Base-by-base conservation (phyloP, 2,797 vertebrate species). In the Gymnocypris eckloni region DNA sequence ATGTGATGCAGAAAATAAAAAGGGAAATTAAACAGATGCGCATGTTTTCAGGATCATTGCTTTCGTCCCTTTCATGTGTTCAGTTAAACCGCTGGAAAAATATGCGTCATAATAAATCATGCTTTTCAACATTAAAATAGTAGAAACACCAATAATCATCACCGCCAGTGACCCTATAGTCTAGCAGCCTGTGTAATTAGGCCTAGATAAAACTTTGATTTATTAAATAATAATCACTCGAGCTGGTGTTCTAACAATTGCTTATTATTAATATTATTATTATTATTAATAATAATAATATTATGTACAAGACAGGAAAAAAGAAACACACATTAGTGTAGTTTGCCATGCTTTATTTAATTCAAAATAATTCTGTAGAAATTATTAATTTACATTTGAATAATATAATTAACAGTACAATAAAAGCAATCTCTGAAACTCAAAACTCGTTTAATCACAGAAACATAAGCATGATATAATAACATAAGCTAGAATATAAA, bases 1-100 rank as follows among this genome's bases (percentile, higher is more conserved):
- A 97, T 95, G 95, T 95, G 96, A 97, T 95, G 96, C 97, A 97
- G 97, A 97, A 97, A 97, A 97, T 97, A 97, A 96, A 94, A 96
- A 95, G 96, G 94, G 95, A 95, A 96, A 97, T 97, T 96, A 97
- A 96, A 96, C 97, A 98, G 97, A 97, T 97, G 97, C 94, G 96
- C 94, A 94, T 93, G 95, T 95, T 96, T 96, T 95, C 95, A 91
- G 97, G 96, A 97, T 97, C 96, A 95, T 95, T 97, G 96, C 92
- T 92, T 95, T 95, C 90, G 95, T 96, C 96, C 96, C 96, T 95
- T 94, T 93, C 92, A 89, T 82, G 84, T 92, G 88, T 89, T 87
- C 43, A n/a, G 82, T 84, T 90, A 91, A 94, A 93, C 88, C 77
- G 93, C 94, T 92, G 92, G 85, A 86, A 87, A 93, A 91, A 92